These are phyloP conservation scores for Spheniscus mendiculus DNA, from an alignment of 2,113 vertebrate genomes.

Conservation along the genomic window DNA sequence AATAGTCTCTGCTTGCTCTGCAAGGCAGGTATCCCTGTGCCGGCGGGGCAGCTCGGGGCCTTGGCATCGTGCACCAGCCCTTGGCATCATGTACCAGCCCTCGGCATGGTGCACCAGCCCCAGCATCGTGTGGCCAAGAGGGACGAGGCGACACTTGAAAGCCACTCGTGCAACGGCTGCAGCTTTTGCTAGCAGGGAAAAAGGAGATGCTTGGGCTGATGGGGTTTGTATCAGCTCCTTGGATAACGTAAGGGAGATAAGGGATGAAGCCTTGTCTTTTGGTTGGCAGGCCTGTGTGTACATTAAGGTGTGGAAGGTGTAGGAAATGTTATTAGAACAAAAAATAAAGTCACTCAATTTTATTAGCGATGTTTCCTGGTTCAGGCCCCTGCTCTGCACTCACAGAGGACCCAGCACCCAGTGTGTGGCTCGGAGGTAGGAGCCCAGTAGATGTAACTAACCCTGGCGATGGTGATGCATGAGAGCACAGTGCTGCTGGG, in stretches of 20 bases:
- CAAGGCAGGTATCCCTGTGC: neutral
- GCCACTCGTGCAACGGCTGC: accelerated
- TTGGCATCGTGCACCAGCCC: neutral
- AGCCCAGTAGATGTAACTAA: neutral
- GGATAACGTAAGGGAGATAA: neutral
- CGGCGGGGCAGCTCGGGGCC: accelerated
- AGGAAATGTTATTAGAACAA: neutral
- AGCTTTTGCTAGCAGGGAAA: neutral
- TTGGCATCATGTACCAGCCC: accelerated
- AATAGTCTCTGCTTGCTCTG: neutral
- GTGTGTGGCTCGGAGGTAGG: accelerated
- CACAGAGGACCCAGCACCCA: neutral
- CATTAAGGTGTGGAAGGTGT: accelerated
- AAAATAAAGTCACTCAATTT: neutral
- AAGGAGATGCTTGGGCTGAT: neutral
- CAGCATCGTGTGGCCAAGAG: neutral
- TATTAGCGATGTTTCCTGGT: accelerated
- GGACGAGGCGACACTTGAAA: neutral
- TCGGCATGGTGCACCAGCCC: neutral
- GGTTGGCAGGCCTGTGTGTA: neutral
- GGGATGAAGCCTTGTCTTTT: neutral
- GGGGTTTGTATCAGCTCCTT: accelerated
- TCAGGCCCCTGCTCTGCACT: neutral
- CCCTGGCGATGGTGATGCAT: too few species aligned
- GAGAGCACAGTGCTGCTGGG: neutral